Evolutionary conservation across 1,140 invertebrate genomes (phyloP).

Genomic region (Oreohelix idahoensis): DNA sequence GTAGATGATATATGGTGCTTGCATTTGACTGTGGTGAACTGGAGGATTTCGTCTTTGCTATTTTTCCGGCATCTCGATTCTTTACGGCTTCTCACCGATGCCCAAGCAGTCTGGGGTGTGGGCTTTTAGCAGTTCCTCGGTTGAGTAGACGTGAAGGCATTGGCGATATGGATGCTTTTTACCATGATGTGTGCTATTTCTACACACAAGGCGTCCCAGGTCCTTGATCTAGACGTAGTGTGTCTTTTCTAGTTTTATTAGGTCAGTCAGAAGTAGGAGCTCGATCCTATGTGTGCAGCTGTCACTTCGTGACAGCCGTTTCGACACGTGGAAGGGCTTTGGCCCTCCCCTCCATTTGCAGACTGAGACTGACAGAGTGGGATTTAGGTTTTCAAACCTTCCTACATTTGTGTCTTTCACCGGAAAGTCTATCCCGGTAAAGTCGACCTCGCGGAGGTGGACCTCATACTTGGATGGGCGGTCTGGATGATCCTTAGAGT

Average conservation of each 20-base stretch:
- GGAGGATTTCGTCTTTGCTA: not conserved
- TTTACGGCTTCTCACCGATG: not conserved
- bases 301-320: too few relatives aligned
- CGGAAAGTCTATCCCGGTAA: too few relatives aligned
- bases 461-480: too few relatives aligned
- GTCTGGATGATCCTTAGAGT: too few relatives aligned
- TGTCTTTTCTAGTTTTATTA: too few relatives aligned
- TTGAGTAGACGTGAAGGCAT: not conserved
- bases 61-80: not conserved
- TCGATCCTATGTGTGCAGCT: not conserved
- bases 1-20: not conserved
- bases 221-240: conserved; percentile 3
- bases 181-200: not conserved
- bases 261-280: not conserved
- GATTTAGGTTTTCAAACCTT: too few relatives aligned
- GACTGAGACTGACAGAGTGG: too few relatives aligned
- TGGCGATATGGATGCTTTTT: not conserved
- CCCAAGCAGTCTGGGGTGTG: not conserved
- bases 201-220: not conserved
- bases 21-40: not conserved
- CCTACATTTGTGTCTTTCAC: too few relatives aligned
- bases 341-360: too few relatives aligned
- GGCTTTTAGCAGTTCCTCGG: not conserved
- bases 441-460: too few relatives aligned
- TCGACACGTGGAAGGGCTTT: too few relatives aligned